phyloP scores from a whole-genome alignment of 2,113 vertebrate species.

The Rhynchomys soricoides region DNA sequence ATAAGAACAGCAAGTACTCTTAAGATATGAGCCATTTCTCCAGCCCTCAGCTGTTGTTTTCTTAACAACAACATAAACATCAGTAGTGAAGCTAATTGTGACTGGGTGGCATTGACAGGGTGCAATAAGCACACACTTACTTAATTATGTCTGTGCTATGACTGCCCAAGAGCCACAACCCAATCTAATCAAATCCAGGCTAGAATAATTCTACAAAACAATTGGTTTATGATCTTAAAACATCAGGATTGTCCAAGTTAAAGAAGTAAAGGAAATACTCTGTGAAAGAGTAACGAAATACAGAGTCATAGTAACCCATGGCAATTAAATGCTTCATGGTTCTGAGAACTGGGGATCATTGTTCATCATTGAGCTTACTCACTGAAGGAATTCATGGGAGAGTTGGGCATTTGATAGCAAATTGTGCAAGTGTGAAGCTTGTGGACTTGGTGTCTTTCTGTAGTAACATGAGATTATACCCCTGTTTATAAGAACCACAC shows the following conservation, averaged over 20 bases:
- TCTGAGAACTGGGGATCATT: neutral
- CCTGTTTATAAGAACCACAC: neutral
- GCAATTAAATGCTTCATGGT: neutral
- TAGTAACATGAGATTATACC: neutral
- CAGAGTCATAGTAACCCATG: neutral
- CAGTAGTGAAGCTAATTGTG: neutral
- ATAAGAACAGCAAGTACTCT: neutral
- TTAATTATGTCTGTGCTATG: neutral
- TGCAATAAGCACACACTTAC: neutral
- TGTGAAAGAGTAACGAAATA: neutral
- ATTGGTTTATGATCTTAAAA: neutral
- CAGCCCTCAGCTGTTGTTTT: neutral
- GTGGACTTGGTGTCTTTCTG: neutral
- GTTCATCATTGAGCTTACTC: neutral
- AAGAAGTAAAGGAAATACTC: too few species aligned
- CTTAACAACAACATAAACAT: neutral
- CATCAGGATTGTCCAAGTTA: neutral
- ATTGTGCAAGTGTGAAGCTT: neutral
- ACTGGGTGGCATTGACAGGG: neutral
- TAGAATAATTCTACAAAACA: neutral
- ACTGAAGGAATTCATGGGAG: neutral
- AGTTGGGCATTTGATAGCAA: neutral
- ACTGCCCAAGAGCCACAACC: neutral
- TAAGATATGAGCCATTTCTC: neutral
- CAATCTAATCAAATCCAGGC: neutral